These are phyloP conservation scores for Apistogramma diplotaenia DNA, from an alignment of 2,113 vertebrate genomes.

Conservation along the genomic window DNA sequence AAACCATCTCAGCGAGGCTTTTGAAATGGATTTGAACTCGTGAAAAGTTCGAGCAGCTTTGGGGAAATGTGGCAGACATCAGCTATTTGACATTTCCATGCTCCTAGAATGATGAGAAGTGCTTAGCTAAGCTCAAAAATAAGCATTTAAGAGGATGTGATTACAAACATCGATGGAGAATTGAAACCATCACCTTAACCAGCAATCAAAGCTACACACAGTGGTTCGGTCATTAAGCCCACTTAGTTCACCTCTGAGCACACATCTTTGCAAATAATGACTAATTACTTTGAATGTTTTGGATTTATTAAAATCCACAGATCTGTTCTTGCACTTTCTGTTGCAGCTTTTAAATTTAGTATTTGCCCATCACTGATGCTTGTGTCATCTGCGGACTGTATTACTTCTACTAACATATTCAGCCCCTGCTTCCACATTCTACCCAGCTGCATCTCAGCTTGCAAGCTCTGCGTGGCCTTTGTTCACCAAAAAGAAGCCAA, in stretches of 20 bases:
- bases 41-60: background rate
- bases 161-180: slow-evolving; percentile 13
- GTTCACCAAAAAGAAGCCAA: background rate
- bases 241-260: background rate
- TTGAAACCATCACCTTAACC: slow-evolving; percentile 25
- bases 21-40: too few species aligned
- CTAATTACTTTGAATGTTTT: background rate
- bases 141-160: slow-evolving; percentile 32
- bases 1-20: too few species aligned
- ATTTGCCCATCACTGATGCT: too few species aligned
- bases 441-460: too few species aligned
- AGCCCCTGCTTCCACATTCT: too few species aligned
- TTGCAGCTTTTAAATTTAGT: background rate
- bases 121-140: slow-evolving; percentile 18
- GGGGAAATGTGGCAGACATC: background rate
- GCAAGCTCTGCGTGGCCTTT: background rate
- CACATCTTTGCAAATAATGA: background rate
- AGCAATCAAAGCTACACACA: background rate
- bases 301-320: background rate
- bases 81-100: too few species aligned
- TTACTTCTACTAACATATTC: too few species aligned
- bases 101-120: background rate
- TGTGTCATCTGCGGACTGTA: too few species aligned
- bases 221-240: background rate
- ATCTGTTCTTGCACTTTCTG: background rate